A percentile compares a stretch with the other conserved stretches of the same genome.
These are phyloP conservation scores for Aleiodes sp. DNA, from an alignment of 1,140 invertebrate genomes.

Conservation along the genomic window DNA sequence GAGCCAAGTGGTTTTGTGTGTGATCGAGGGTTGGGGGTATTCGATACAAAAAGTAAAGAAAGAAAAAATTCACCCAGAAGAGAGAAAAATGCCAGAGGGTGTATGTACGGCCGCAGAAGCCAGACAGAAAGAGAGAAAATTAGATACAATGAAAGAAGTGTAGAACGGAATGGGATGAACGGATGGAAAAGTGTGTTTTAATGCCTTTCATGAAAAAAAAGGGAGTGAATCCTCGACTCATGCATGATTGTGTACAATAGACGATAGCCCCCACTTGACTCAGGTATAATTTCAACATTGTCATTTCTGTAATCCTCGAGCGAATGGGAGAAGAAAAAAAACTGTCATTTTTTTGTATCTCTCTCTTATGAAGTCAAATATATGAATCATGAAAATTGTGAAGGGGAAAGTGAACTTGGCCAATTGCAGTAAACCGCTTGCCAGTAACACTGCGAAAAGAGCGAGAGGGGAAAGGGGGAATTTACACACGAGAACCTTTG, in stretches of 20 bases:
- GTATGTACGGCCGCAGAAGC: background rate
- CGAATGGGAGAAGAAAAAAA: background rate
- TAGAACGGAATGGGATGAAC: background rate
- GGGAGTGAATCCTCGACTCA: constrained; percentile 2
- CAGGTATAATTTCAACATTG: constrained; percentile 24
- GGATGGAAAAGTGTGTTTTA: constrained; percentile 49
- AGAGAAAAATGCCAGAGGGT: constrained; percentile 7
- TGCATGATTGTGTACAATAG: background rate
- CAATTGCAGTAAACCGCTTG: background rate
- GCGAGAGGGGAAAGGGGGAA: background rate
- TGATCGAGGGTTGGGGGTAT: constrained; percentile 24
- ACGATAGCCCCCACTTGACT: constrained; percentile 51
- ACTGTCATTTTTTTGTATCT: background rate
- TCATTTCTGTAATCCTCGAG: background rate
- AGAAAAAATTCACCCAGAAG: background rate
- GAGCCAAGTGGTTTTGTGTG: background rate
- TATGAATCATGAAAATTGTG: background rate
- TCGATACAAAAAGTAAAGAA: constrained; percentile 4
- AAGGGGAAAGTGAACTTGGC: background rate
- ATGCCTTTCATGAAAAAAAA: constrained; percentile 35
- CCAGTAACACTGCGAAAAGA: background rate
- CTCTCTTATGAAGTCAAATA: background rate
- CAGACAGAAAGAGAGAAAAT: constrained; percentile 19
- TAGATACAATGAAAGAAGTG: background rate
- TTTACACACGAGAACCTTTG: no score